Evolutionary conservation across 1,140 invertebrate species (phyloP).

Genomic region (Drosophila ananassae): DNA sequence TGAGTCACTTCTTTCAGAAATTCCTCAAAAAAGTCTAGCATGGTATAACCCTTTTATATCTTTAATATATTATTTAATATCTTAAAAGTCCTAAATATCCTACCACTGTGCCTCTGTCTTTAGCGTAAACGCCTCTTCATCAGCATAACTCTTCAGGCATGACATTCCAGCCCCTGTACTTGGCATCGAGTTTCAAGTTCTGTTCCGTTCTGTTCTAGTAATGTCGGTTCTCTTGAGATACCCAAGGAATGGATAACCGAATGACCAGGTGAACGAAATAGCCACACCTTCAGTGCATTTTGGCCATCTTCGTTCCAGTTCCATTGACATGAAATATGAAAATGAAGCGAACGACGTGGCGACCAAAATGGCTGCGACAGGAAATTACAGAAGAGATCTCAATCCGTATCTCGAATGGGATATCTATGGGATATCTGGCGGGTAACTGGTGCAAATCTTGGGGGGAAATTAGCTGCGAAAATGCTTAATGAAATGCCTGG

Average conservation of each 20-base stretch:
- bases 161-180: slow-evolving; percentile 50
- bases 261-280: slow-evolving; percentile 27
- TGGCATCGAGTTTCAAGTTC: slow-evolving; percentile 12
- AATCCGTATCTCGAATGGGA: slow-evolving; percentile 30
- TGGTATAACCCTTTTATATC: no score
- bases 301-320: slow-evolving; percentile 66
- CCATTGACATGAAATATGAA: slow-evolving; percentile 64
- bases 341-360: slow-evolving; percentile 6
- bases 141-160: slow-evolving; percentile 76
- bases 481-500: slow-evolving; percentile 41
- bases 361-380: slow-evolving; percentile 69
- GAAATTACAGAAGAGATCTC: slow-evolving; percentile 71
- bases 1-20: no score
- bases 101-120: slow-evolving; percentile 33
- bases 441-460: slow-evolving; percentile 68
- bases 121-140: slow-evolving; percentile 67
- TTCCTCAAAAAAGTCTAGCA: no score
- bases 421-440: background rate
- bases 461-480: slow-evolving; percentile 81
- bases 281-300: slow-evolving; percentile 72
- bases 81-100: no score
- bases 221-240: slow-evolving; percentile 26
- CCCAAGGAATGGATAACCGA: slow-evolving; percentile 29
- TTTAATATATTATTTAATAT: no score
- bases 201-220: slow-evolving; percentile 40